Evolutionary conservation across 2,797 vertebrate species (phyloP), one percentile per base, ranked within the genome.

Genomic region (Scarus forsteni): DNA sequence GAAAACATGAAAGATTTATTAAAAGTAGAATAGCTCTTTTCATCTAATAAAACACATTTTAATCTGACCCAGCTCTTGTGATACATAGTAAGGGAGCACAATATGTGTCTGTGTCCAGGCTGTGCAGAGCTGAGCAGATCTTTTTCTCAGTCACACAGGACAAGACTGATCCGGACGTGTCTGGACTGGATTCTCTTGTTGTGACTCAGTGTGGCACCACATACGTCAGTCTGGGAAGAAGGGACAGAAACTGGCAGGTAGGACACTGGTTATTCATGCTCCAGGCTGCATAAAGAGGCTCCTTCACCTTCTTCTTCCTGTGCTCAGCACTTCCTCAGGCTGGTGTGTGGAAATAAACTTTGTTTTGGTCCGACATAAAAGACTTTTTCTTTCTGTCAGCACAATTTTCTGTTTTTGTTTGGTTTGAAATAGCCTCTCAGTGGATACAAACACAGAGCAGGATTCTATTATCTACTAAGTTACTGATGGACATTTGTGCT

Each of bases 271-370:
- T 16, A 5, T 73, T 57, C 57, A 76, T 56, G 73, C 76, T 77
- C 60, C 14, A 48, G 80, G 84, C 71, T 50, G 15, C 46, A 39
- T 52, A 39, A 39, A 39, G 9, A 39, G 9, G 9, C 52, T 74
- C 67, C 52, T 57, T 57, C 62, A 60, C 61, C 74, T 39, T 39
- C 38, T 39, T 39, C 38, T 10, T 39, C 38, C 38, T 62, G 8
- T 69, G 45, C 80, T 89, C 83, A 90, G 88, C 88, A 88, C 49
- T 86, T 86, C 62, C 62, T 35, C 13, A 54, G 77, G 75, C 19
- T 54, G 13, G 12, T 61, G 70, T n/a, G 39, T 70, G 61, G 56
- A 83, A 85, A 79, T 69, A 83, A 89, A 83, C 85, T 83, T 86
- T 79, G 65, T 76, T 83, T 72, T 55, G 73, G 60, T 74, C 72